Base-by-base conservation (phyloP, 2,888 invertebrate genomes). In the Andrena chrysosceles region DNA sequence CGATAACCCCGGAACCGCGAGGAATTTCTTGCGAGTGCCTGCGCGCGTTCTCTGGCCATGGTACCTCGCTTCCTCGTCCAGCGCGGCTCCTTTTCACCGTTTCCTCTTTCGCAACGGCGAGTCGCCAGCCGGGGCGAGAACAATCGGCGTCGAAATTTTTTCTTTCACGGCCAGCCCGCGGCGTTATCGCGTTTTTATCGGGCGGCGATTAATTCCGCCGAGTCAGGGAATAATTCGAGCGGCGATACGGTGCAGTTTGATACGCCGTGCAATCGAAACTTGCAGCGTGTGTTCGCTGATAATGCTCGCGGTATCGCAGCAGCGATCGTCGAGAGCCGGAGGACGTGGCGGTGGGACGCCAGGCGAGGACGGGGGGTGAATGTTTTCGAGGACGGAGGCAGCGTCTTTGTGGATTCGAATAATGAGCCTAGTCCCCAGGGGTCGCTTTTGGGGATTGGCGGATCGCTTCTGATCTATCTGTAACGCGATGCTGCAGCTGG, bases 171-270 rank as follows among this genome's bases (percentile, higher is more conserved):
- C 63, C 26, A n/a, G 26, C 20, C 8, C n/a, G 16, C 23, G 10
- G 29, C 67, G 81, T 80, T 80, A 80, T 80, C 81, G 60, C 13
- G 60, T 23, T 60, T 69, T 83, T 72, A 73, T 83, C 83, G 56
- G 26, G 49, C 68, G 1, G 49, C 63, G 83, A 74, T 82, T 75
- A 69, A 76, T 70, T 70, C 73, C 64, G 73, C 23, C 81, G 68
- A 68, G 62, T 62, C 81, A 63, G 67, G 72, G 81, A 81, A 81
- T 72, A 74, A 81, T 73, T 74, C 48, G 26, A 31, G 42, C 60
- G 42, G 48, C 72, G 72, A 66, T 70, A 77, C 64, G 48, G 70
- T 66, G 66, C 80, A 78, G 69, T 66, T 80, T 70, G 77, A 54
- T 54, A 69, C 69, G 79, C 42, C 42, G 59, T 70, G 71, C 81